Conservation (phyloP, 2,113 vertebrate genomes). For the Corapipo altera region DNA sequence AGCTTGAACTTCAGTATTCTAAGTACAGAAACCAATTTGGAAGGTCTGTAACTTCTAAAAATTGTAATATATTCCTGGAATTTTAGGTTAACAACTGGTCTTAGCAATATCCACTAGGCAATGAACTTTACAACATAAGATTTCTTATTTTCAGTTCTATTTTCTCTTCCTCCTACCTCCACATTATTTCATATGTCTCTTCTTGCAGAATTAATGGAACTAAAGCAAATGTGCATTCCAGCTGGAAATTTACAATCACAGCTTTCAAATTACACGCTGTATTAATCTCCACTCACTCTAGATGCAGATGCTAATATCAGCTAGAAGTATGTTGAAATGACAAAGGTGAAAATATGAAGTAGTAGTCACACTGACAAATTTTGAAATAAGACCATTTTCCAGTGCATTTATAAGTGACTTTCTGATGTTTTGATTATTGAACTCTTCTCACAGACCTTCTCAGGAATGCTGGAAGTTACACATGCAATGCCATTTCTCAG, state of each 20-base stretch:
- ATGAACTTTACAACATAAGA: neutral
- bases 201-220: neutral
- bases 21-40: neutral
- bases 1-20: neutral
- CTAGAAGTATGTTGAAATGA: neutral
- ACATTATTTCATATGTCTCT: neutral
- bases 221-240: neutral
- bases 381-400: neutral
- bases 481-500: neutral
- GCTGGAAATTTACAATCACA: neutral
- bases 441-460: neutral
- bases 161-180: neutral
- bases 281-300: neutral
- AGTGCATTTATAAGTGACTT: neutral
- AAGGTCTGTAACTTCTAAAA: neutral
- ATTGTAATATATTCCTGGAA: neutral
- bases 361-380: neutral
- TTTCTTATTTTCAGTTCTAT: neutral
- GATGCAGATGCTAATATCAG: neutral
- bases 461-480: neutral
- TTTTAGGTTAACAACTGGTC: neutral
- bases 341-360: neutral
- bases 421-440: neutral
- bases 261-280: neutral
- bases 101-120: neutral